Base-by-base conservation (phyloP, 2,797 vertebrate genomes). In the Knipowitschia caucasica region DNA sequence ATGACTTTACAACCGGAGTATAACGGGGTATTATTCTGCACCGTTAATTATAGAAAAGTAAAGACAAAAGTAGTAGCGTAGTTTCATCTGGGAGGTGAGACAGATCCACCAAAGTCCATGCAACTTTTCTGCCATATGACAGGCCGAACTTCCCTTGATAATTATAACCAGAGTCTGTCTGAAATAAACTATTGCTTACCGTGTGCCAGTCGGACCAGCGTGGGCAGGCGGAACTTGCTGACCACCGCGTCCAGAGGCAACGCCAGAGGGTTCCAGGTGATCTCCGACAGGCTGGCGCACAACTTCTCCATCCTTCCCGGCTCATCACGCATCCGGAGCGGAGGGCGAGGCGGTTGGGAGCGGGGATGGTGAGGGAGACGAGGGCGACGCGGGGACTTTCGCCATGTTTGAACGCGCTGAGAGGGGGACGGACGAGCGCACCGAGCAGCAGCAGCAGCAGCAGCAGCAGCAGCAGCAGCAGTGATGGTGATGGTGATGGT, bases 231-330 rank as follows among this genome's bases (percentile, higher is more conserved):
- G 86, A 93, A 93, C 88, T 93, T 94, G 86, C 93, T 93, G 83
- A 98, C 93, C 89, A 98, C 93, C 63, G 93, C 89, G 80, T 98
- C 95, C 64, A 98, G 73, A 60, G 95, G 95, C 86, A 95, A 88
- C 79, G 93, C 89, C 83, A 92, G 89, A 77, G 92, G 89, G 91
- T 93, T 94, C 94, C 95, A 98, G 69, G 89, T 82, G 81, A 95
- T 90, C 85, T 93, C 92, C 76, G 91, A 91, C 87, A 94, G 88
- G 84, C 92, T 94, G 77, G 91, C 91, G 85, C 90, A 90, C 80
- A 94, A 81, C 89, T 94, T 94, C 88, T 96, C 94, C 95, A 96
- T 98, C 86, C 87, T 90, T n/a, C 76, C 78, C 89, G 89, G 89
- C 85, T 90, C 90, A 88, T 92, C 87, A 81, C 85, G 82, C 74